Evolutionary conservation across 2,888 invertebrate species (phyloP).

Genomic region (Stratiomys singularior): DNA sequence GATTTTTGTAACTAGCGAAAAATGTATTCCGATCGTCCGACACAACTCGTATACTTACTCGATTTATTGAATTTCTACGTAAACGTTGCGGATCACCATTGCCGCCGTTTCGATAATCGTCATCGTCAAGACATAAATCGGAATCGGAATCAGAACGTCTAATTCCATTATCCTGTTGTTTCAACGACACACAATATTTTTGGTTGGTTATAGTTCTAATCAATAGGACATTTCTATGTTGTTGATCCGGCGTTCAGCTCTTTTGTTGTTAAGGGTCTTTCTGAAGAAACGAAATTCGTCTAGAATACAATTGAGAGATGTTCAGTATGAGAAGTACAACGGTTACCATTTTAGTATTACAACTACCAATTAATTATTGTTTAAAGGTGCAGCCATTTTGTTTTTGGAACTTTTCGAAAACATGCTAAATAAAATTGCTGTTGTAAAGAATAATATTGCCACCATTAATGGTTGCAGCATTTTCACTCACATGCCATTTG

Average conservation of each 20-base stretch:
- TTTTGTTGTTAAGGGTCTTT: not conserved
- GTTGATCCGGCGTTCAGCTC: not conserved
- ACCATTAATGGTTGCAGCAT: too few species aligned
- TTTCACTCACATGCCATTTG: too few species aligned
- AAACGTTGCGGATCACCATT: constrained; percentile 59
- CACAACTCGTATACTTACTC: constrained; percentile 66
- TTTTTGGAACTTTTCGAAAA: too few species aligned
- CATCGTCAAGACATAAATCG: constrained; percentile 88
- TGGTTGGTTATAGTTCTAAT: constrained; percentile 9
- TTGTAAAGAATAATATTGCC: too few species aligned
- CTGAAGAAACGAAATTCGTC: constrained; percentile 13
- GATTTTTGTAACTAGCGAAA: constrained; percentile 66
- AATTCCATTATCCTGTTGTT: constrained; percentile 72
- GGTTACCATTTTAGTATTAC: not conserved
- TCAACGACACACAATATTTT: not conserved
- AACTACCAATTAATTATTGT: not conserved
- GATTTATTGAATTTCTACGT: constrained; percentile 65
- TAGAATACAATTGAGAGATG: constrained; percentile 4
- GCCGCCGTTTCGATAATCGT: constrained; percentile 63
- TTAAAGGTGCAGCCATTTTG: not conserved
- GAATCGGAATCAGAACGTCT: constrained; percentile 86
- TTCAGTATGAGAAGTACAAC: not conserved
- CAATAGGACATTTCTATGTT: constrained; percentile 33
- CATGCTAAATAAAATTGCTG: too few species aligned
- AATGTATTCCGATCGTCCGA: constrained; percentile 64